Evolutionary conservation across 1,140 invertebrate genomes (phyloP), one percentile per base, ranked within the genome.

Genomic region (Lepidurus couesii): DNA sequence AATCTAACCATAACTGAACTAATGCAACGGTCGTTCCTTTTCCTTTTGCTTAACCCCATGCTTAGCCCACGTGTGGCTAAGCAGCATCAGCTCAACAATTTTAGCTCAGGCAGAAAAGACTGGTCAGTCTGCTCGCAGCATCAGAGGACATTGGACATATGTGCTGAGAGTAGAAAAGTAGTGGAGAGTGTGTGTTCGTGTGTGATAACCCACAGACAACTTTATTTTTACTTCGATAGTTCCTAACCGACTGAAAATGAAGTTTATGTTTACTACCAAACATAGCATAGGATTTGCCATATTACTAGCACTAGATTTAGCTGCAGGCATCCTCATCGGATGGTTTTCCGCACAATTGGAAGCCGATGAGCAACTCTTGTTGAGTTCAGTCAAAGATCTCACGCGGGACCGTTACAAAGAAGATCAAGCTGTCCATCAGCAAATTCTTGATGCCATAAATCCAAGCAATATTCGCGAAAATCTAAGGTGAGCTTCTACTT

Each of bases 51-150:
- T 24, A 65, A 34, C 34, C 34, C 34, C 53, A 65, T 65, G 53
- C 53, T 65, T 65, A n/a, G 53, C 53, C 16, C 53, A 65, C 53
- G 53, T 65, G 53, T 65, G 53, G 53, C 5, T 65, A 13, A n/a
- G 6, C 16, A 65, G 9, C 53, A 24, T 24, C 24, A 16, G 21
- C 16, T 65, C 53, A 21, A 7, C 16, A 7, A 21, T 16, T 21
- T 65, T 21, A 16, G 13, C 53, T 65, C 53, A 7, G 53, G 5
- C 53, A 65, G 53, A 13, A 65, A 21, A 65, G 21, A n/a, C 9
- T 65, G 53, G 53, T 65, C 53, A 65, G 53, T 65, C 53, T 1
- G n/a, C 21, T 16, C 53, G 9, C 21, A 65, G 53, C 53, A 21
- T 65, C 13, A 11, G 13, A 16, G 6, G 1, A 7, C 53, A 21